These are phyloP conservation scores for Bothrops jararaca DNA, from an alignment of 2,113 vertebrate genomes.

Conservation along the genomic window DNA sequence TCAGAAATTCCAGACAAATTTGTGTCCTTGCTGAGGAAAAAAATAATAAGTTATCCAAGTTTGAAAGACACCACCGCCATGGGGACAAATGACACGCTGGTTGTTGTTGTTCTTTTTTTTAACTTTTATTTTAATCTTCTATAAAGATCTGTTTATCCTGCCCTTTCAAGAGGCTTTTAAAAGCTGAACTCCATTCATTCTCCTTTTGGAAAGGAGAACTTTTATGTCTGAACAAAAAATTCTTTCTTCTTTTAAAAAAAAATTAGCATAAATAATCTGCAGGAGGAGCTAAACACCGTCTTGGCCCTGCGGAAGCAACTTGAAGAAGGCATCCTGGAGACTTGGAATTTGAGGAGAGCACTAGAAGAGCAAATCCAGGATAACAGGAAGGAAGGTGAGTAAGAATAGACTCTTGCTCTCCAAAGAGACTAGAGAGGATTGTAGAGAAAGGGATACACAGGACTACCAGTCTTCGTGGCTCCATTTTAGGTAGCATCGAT, in stretches of 20 bases:
- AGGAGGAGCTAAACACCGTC: constrained; percentile 80
- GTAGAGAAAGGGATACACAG: not conserved
- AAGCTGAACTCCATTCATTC: not conserved
- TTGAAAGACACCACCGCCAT: constrained; percentile 26
- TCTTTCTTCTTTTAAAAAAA: no score
- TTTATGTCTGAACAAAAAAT: not conserved
- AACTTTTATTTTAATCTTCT: constrained; percentile 29
- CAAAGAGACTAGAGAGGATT: not conserved
- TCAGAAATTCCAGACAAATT: not conserved
- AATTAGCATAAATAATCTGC: constrained; percentile 66
- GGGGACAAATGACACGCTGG: constrained; percentile 5
- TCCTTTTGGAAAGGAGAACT: not conserved
- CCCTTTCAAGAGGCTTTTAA: constrained; percentile 35
- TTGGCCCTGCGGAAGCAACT: constrained; percentile 82
- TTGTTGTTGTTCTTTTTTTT: not conserved
- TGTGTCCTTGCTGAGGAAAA: not conserved
- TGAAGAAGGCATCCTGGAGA: constrained; percentile 78
- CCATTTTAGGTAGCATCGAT: no score
- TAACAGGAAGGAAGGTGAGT: constrained; percentile 80
- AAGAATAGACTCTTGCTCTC: not conserved
- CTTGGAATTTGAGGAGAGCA: constrained; percentile 77
- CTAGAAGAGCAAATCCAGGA: constrained; percentile 82
- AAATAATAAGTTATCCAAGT: constrained; percentile 11
- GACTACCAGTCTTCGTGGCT: not conserved
- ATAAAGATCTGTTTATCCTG: constrained; percentile 40